Percentiles rank a stretch among this genome's conserved stretches.
Conservation (phyloP, 2,888 invertebrate genomes). For the Machimus rusticus region DNA sequence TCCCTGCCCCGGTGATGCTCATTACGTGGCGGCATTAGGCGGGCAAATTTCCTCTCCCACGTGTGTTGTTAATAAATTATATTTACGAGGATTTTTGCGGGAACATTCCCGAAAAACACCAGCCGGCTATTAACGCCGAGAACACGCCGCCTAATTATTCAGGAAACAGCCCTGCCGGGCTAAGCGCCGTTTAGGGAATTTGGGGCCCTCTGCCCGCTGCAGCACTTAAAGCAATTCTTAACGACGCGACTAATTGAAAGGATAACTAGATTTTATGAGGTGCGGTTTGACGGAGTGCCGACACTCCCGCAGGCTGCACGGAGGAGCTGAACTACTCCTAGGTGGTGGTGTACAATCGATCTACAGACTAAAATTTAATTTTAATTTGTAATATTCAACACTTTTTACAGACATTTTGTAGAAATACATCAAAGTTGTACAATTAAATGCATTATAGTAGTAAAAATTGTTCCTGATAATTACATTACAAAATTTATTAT, state of each 20-base stretch:
- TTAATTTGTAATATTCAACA: too few species aligned
- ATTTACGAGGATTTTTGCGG: slow-evolving; percentile 46
- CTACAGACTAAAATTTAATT: neutral
- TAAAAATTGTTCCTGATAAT: too few species aligned
- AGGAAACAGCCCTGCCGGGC: neutral
- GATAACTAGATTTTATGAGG: neutral
- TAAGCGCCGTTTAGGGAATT: slow-evolving; percentile 6
- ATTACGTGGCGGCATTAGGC: slow-evolving; percentile 27
- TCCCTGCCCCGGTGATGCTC: slow-evolving; percentile 16
- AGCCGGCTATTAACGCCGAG: slow-evolving; percentile 1
- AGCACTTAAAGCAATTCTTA: neutral
- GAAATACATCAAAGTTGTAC: too few species aligned
- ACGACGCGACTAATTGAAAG: slow-evolving; percentile 1
- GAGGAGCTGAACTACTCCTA: neutral
- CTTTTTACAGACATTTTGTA: too few species aligned
- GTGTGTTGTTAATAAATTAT: slow-evolving; percentile 48
- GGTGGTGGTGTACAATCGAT: neutral
- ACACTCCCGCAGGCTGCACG: neutral
- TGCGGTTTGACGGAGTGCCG: neutral
- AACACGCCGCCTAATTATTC: slow-evolving; percentile 26
- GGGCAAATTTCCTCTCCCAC: slow-evolving; percentile 42
- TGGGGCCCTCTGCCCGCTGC: neutral
- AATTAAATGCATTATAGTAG: too few species aligned
- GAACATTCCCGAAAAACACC: slow-evolving; percentile 1
- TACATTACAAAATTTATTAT: too few species aligned